Evolutionary conservation across 1,140 invertebrate genomes (phyloP).

Genomic region (Mamestra configurata): DNA sequence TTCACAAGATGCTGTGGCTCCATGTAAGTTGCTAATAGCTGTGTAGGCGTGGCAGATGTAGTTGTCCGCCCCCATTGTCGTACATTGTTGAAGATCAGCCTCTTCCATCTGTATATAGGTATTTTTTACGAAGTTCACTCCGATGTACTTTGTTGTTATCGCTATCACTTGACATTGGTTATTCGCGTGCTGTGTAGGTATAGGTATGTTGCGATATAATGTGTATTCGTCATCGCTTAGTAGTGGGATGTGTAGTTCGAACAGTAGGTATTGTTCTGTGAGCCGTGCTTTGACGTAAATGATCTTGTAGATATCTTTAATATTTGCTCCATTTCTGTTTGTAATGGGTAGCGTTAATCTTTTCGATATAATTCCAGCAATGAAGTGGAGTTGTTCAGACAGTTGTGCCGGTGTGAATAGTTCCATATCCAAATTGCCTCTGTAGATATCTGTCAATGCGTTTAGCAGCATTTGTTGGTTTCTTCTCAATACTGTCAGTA

Average conservation of each 20-base stretch:
- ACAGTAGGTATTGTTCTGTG: too few relatives aligned
- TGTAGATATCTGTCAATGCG: constrained; percentile 12
- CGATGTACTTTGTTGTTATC: not conserved
- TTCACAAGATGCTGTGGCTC: too few relatives aligned
- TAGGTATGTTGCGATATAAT: constrained; percentile 9
- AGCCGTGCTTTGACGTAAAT: not conserved
- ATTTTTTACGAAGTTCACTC: constrained; percentile 1
- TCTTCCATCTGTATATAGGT: constrained; percentile 16
- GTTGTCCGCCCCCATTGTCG: not conserved
- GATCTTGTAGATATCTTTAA: not conserved
- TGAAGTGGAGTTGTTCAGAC: constrained; percentile 3
- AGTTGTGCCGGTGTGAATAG: not conserved
- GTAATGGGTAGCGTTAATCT: not conserved
- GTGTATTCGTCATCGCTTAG: not conserved
- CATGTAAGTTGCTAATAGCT: not conserved
- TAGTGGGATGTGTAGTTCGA: not conserved
- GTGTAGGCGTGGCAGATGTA: not conserved
- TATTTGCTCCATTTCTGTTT: not conserved
- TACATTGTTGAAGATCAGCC: not conserved
- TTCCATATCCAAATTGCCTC: not conserved
- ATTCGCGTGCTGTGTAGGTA: not conserved
- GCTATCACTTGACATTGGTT: not conserved
- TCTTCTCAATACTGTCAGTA: not conserved
- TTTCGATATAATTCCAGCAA: not conserved
- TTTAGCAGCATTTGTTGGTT: not conserved